phyloP scores from a whole-genome alignment of 2,888 invertebrate species.

The Eupithecia pulchellata region DNA sequence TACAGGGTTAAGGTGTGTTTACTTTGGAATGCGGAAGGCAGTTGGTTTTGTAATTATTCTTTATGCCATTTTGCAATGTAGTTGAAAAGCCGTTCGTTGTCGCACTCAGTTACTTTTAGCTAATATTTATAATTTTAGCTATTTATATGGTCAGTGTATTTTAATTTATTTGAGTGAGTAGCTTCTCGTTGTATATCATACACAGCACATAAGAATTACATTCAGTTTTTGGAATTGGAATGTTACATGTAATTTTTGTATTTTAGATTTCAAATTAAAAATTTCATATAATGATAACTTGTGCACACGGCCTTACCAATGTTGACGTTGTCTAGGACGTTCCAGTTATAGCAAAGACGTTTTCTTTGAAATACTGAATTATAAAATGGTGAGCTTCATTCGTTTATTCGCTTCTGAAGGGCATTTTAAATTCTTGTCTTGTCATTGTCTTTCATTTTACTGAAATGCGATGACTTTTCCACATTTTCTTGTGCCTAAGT shows the following conservation, averaged over 20 bases:
- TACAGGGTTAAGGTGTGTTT: slow-evolving; percentile 28
- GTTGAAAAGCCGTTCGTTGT: background rate
- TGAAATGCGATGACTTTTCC: background rate
- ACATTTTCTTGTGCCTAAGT: background rate
- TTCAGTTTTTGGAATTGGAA: no score
- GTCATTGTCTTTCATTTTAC: background rate
- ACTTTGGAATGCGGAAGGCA: slow-evolving; percentile 1
- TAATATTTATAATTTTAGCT: no score
- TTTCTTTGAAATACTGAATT: slow-evolving; percentile 5
- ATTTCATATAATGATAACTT: no score
- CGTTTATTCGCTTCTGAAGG: background rate
- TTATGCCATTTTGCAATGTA: background rate
- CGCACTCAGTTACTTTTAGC: no score
- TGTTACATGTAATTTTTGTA: no score
- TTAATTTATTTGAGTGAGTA: no score
- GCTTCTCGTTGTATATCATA: no score
- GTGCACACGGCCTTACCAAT: background rate
- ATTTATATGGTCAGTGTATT: no score
- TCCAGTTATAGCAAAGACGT: slow-evolving; percentile 17
- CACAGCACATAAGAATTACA: no score
- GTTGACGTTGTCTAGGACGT: slow-evolving; percentile 4
- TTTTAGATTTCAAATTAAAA: no score
- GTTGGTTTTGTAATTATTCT: background rate
- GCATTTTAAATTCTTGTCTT: background rate
- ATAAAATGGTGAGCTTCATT: background rate